Conservation (phyloP, 2,797 vertebrate species). For the Pyrrhura leucotis region DNA sequence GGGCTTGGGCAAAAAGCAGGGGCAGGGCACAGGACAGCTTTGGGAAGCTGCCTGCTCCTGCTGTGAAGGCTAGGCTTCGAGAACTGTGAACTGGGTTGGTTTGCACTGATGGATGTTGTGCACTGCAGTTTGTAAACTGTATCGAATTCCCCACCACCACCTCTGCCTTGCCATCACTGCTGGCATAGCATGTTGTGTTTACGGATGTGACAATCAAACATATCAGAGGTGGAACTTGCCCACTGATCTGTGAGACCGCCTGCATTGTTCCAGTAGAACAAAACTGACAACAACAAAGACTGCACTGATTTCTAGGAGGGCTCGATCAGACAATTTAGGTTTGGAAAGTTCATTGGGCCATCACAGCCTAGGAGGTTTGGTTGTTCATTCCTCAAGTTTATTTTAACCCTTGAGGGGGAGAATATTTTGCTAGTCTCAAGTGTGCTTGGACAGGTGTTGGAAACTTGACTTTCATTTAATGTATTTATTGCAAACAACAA, state of each 20-base stretch:
- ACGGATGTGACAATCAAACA: slow-evolving; percentile 69
- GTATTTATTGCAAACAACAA: background rate
- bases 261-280: slow-evolving; percentile 60
- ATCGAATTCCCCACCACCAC: background rate
- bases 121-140: slow-evolving; percentile 44
- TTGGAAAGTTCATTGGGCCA: background rate
- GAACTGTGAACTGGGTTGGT: background rate
- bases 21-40: background rate
- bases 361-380: background rate
- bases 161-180: background rate
- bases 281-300: slow-evolving; percentile 38
- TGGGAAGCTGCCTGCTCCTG: background rate
- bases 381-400: background rate
- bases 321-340: background rate
- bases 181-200: slow-evolving; percentile 58
- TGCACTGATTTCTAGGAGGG: slow-evolving; percentile 36
- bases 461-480: background rate
- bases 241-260: slow-evolving; percentile 68
- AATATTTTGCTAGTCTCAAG: background rate
- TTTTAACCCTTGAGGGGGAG: background rate
- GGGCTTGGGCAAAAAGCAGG: background rate
- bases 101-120: slow-evolving; percentile 51
- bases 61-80: background rate
- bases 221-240: slow-evolving; percentile 60
- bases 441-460: background rate